A percentile compares a stretch with the other conserved stretches of the same genome.
phyloP scores from a whole-genome alignment of 1,140 invertebrate genomes.

The Ooceraea biroi region DNA sequence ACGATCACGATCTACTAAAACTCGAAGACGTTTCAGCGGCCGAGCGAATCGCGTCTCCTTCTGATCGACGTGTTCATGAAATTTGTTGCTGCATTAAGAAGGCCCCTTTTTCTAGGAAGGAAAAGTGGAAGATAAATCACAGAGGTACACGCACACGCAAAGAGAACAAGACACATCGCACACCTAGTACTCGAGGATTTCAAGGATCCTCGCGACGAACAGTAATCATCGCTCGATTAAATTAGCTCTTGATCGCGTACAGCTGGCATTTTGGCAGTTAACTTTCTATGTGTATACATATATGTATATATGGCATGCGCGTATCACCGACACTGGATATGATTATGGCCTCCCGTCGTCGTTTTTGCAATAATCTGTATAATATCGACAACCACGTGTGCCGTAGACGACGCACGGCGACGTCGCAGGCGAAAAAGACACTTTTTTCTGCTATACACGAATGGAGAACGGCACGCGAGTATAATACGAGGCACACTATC shows the following conservation, averaged over 20 bases:
- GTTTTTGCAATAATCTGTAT: conserved; percentile 29
- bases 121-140: conserved; percentile 35
- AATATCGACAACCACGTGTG: conserved; percentile 23
- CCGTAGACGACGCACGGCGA: conserved; percentile 18
- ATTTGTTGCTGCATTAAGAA: conserved; percentile 45
- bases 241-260: conserved; percentile 42
- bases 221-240: conserved; percentile 17
- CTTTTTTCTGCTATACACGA: conserved; percentile 17
- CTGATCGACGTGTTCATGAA: neutral
- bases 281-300: conserved; percentile 54
- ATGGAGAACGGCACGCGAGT: conserved; percentile 44
- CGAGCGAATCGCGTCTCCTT: neutral
- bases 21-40: neutral
- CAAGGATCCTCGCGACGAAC: neutral
- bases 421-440: conserved; percentile 33
- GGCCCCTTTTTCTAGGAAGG: conserved; percentile 54
- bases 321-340: conserved; percentile 19
- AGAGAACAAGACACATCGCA: neutral
- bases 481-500: conserved; percentile 51
- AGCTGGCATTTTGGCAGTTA: conserved; percentile 78
- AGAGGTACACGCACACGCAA: conserved; percentile 25
- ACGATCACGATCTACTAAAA: conserved; percentile 7
- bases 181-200: neutral
- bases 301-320: conserved; percentile 39
- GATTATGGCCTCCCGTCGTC: conserved; percentile 31